Conservation (phyloP, 2,888 invertebrate species). For the Thyatira batis region DNA sequence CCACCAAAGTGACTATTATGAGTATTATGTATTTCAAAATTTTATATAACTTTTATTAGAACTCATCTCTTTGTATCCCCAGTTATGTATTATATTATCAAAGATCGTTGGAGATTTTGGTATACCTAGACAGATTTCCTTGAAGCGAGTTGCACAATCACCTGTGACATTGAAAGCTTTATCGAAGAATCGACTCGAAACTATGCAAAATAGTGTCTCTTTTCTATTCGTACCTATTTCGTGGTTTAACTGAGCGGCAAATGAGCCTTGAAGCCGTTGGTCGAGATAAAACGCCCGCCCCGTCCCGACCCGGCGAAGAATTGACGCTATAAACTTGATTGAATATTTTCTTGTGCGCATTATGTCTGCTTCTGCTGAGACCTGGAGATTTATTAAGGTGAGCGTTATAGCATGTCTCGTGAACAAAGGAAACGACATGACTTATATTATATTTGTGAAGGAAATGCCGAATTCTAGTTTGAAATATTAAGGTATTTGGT, state of each 20-base stretch:
- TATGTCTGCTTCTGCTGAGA: slow-evolving; percentile 21
- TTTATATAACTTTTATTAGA: too few relatives aligned
- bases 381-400: slow-evolving; percentile 31
- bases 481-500: too few relatives aligned
- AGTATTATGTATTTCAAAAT: too few relatives aligned
- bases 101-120: too few relatives aligned
- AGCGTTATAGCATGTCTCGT: slow-evolving; percentile 21
- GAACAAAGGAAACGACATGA: not conserved
- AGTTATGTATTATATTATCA: too few relatives aligned
- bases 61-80: too few relatives aligned
- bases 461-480: slow-evolving; percentile 8
- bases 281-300: slow-evolving; percentile 39
- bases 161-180: too few relatives aligned
- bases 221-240: slow-evolving; percentile 8
- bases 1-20: too few relatives aligned
- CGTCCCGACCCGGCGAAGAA: slow-evolving; percentile 35
- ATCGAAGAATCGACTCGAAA: too few relatives aligned
- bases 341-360: slow-evolving; percentile 56
- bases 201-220: not conserved
- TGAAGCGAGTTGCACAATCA: too few relatives aligned
- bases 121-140: too few relatives aligned
- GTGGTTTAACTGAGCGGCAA: slow-evolving; percentile 38
- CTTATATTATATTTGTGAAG: slow-evolving; percentile 21
- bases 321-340: slow-evolving; percentile 62
- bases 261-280: slow-evolving; percentile 51